These are phyloP conservation scores for Saguinus midas DNA, from an alignment of 2,113 vertebrate genomes.

Conservation along the genomic window DNA sequence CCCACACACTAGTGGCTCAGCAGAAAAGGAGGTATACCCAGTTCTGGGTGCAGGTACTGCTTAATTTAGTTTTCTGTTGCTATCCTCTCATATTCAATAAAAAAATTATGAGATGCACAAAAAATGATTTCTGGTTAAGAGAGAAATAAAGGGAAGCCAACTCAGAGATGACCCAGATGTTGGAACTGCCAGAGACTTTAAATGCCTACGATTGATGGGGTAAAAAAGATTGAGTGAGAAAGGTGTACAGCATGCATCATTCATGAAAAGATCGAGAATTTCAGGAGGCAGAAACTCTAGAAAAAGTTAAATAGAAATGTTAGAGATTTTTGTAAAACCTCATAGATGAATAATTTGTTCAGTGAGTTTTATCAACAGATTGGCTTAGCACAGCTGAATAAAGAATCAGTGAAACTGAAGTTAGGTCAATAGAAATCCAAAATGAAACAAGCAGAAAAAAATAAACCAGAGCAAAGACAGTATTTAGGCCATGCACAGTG, in stretches of 20 bases:
- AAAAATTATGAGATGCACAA: not conserved
- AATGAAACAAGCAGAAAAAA: not conserved
- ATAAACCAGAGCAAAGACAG: not conserved
- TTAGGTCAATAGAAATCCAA: not conserved
- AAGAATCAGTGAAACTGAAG: not conserved
- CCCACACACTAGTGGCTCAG: not conserved
- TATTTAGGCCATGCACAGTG: too few species aligned
- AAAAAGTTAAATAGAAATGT: not conserved
- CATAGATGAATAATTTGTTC: not conserved
- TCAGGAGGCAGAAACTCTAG: not conserved
- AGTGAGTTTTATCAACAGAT: not conserved
- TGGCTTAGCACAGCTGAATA: not conserved
- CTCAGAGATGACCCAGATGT: not conserved
- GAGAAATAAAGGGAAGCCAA: not conserved
- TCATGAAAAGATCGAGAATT: not conserved
- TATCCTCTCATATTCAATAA: too few species aligned
- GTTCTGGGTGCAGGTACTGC: not conserved
- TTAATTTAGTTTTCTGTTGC: too few species aligned
- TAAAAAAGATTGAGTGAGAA: not conserved
- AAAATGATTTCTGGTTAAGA: not conserved
- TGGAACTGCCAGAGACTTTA: not conserved
- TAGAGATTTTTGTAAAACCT: not conserved
- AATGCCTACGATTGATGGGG: too few species aligned
- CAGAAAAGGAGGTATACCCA: not conserved
- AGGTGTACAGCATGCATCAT: not conserved